Evolutionary conservation across 2,797 vertebrate genomes (phyloP).

Genomic region (Strix occidentalis): DNA sequence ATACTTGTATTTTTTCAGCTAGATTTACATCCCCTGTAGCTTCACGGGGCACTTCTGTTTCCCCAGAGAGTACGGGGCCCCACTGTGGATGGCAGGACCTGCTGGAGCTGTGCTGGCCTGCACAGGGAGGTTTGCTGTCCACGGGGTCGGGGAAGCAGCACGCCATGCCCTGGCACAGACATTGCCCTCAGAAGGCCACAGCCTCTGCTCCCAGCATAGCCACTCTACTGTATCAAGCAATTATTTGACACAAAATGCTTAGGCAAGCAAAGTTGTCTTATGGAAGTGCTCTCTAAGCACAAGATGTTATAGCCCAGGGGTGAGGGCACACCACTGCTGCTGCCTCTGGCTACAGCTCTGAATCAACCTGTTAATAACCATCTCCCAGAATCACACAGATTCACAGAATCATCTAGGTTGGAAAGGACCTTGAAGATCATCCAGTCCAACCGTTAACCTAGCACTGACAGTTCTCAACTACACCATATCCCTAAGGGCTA

Average conservation of each 20-base stretch:
- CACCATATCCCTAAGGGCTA: too few species aligned
- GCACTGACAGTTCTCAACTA: too few species aligned
- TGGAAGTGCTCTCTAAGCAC: rapidly evolving
- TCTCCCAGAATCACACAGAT: too few species aligned
- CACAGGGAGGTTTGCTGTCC: not conserved
- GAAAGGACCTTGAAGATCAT: too few species aligned
- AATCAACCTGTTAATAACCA: not conserved
- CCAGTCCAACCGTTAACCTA: too few species aligned
- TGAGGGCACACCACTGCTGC: not conserved
- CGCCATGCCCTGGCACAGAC: not conserved
- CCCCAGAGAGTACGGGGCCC: not conserved
- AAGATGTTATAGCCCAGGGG: not conserved
- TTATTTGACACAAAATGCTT: not conserved
- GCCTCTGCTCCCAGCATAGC: not conserved
- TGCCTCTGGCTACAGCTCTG: not conserved
- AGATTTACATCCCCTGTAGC: not conserved
- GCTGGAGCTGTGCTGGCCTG: not conserved
- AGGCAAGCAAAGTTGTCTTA: rapidly evolving
- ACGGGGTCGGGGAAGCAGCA: too few species aligned
- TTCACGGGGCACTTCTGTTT: not conserved
- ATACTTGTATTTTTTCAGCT: not conserved
- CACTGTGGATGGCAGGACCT: not conserved
- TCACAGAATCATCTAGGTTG: too few species aligned
- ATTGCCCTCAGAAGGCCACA: not conserved
- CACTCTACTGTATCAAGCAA: rapidly evolving